Conservation (phyloP, 1,140 invertebrate genomes). For the Panagrolaimus sp. region DNA sequence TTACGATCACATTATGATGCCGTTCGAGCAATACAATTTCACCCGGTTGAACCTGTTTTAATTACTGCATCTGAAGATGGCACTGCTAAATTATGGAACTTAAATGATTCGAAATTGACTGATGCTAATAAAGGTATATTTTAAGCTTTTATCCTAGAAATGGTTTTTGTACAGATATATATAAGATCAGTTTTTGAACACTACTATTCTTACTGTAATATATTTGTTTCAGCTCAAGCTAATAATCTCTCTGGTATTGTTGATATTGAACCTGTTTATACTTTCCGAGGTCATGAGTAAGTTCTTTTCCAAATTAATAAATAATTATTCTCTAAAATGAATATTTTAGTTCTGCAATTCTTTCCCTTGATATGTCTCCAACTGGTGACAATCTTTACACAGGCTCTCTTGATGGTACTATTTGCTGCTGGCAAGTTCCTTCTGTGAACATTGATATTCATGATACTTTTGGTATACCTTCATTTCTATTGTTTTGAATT, state of each 20-base stretch:
- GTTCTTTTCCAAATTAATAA: slow-evolving; percentile 22
- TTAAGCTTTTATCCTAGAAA: too few species aligned
- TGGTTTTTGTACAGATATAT: too few species aligned
- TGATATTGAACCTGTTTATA: slow-evolving; percentile 96
- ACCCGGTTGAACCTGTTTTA: slow-evolving; percentile 89
- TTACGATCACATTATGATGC: slow-evolving; percentile 80
- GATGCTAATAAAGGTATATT: slow-evolving; percentile 17
- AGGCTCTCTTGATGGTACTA: slow-evolving; percentile 82
- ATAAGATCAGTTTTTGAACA: too few species aligned
- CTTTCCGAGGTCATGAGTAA: slow-evolving; percentile 81
- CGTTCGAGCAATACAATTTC: slow-evolving; percentile 79
- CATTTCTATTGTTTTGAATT: not conserved
- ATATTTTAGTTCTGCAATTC: slow-evolving; percentile 70
- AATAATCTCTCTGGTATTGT: slow-evolving; percentile 24
- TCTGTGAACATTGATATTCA: slow-evolving; percentile 93
- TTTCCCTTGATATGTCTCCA: slow-evolving; percentile 83
- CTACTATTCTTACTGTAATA: slow-evolving; percentile 17
- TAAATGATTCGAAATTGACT: slow-evolving; percentile 65
- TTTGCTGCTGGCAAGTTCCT: slow-evolving; percentile 92
- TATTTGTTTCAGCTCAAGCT: slow-evolving; percentile 15
- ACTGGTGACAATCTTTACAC: slow-evolving; percentile 89
- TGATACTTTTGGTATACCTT: slow-evolving; percentile 72
- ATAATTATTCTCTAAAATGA: not conserved
- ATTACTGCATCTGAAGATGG: slow-evolving; percentile 98
- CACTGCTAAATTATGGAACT: slow-evolving; percentile 96